Percentiles rank a stretch among this genome's conserved stretches.
These are phyloP conservation scores for Globodera ellingtonae DNA, from an alignment of 1,140 invertebrate species.

Conservation along the genomic window DNA sequence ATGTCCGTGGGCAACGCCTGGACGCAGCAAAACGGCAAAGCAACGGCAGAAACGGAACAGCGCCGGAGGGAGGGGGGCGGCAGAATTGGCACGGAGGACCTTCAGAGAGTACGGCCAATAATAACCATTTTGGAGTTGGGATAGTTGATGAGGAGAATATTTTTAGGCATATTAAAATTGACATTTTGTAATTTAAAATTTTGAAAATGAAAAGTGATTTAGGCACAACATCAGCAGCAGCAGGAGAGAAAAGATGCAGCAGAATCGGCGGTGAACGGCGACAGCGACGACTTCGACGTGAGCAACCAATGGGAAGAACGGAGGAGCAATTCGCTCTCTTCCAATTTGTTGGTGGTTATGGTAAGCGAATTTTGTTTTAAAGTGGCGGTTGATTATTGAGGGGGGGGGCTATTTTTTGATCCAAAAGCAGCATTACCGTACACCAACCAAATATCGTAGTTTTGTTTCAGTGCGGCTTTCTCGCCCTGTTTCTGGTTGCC, in stretches of 20 bases:
- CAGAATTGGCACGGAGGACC: not conserved
- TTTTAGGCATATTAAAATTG: too few relatives aligned
- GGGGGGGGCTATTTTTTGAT: too few relatives aligned
- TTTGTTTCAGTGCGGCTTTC: too few relatives aligned
- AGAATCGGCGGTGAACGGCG: not conserved
- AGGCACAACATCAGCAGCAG: not conserved
- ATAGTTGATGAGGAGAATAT: too few relatives aligned
- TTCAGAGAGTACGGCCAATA: not conserved
- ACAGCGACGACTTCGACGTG: not conserved
- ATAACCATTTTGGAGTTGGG: not conserved
- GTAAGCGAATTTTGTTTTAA: too few relatives aligned
- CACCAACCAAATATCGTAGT: too few relatives aligned
- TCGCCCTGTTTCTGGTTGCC: too few relatives aligned
- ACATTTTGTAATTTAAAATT: too few relatives aligned
- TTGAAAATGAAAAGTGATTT: too few relatives aligned
- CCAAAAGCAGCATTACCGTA: too few relatives aligned
- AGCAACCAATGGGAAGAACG: slow-evolving; percentile 18
- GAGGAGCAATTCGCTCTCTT: not conserved
- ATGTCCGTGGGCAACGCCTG: not conserved
- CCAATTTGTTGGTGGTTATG: slow-evolving; percentile 4
- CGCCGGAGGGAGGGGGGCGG: not conserved
- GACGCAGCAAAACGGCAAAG: not conserved
- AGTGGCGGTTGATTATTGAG: too few relatives aligned
- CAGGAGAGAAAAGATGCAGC: slow-evolving; percentile 4
- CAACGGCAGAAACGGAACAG: not conserved